phyloP scores from a whole-genome alignment of 2,113 vertebrate genomes.

The Balaeniceps rex region DNA sequence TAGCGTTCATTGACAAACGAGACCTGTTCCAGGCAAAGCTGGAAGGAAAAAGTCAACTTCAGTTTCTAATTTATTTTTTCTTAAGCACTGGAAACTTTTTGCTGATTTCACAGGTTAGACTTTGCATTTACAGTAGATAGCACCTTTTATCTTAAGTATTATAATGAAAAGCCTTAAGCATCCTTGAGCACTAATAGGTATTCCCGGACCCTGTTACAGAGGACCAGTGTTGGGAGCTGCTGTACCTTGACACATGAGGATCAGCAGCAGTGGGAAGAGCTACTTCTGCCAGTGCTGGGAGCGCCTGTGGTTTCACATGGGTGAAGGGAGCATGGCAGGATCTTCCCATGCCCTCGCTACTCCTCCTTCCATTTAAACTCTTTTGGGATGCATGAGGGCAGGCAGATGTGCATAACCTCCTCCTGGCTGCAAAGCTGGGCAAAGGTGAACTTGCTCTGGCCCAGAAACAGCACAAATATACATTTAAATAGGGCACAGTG shows the following conservation, averaged over 20 bases:
- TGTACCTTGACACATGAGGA: neutral
- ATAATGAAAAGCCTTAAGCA: neutral
- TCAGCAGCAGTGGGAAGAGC: neutral
- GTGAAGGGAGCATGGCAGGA: neutral
- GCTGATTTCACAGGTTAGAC: neutral
- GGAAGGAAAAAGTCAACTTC: neutral
- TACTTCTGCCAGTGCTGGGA: neutral
- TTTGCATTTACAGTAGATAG: neutral
- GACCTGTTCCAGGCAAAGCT: neutral
- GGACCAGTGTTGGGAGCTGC: neutral
- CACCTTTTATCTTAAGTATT: neutral
- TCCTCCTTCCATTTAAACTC: neutral
- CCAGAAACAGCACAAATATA: neutral
- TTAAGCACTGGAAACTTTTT: neutral
- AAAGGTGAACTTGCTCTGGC: neutral
- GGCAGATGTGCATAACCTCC: neutral
- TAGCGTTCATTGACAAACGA: neutral
- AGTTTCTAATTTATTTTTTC: neutral
- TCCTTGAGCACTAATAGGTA: neutral
- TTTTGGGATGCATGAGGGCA: neutral
- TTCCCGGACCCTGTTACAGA: neutral
- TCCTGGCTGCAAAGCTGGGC: neutral
- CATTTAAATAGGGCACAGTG: neutral
- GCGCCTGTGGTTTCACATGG: fast-evolving
- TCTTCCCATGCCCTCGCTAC: neutral